Conservation (phyloP, 2,113 vertebrate genomes). For the Phaethornis superciliosus region DNA sequence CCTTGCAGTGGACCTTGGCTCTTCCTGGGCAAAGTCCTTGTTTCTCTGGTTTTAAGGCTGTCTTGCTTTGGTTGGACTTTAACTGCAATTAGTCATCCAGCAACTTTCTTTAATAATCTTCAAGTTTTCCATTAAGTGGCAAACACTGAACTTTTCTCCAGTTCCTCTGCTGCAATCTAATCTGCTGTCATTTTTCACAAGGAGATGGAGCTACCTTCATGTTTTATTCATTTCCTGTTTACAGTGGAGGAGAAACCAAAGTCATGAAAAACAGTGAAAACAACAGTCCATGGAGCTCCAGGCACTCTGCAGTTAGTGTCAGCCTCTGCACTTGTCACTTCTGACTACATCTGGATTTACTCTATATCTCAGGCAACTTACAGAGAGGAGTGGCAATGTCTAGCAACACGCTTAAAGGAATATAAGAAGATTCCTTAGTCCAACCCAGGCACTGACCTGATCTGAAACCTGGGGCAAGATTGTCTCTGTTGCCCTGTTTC, state of each 20-base stretch:
- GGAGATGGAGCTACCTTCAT: not conserved
- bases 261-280: not conserved
- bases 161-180: not conserved
- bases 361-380: fast-evolving
- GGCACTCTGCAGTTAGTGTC: not conserved
- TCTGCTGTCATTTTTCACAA: not conserved
- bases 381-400: not conserved
- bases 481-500: not conserved
- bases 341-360: not conserved
- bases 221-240: slow-evolving; percentile 30
- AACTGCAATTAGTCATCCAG: slow-evolving; percentile 31
- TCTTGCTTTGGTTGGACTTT: slow-evolving; percentile 19
- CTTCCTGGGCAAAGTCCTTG: not conserved
- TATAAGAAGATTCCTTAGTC: not conserved
- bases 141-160: not conserved
- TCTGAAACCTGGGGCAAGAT: not conserved
- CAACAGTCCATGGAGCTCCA: not conserved
- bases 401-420: not conserved
- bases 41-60: not conserved
- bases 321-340: not conserved
- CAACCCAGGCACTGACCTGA: not conserved
- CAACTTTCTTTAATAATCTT: not conserved
- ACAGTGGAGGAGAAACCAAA: not conserved
- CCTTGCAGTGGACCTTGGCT: not conserved
- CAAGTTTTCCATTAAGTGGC: not conserved